These are phyloP conservation scores for Melanostigma gelatinosum DNA, from an alignment of 2,113 vertebrate species.

Conservation along the genomic window DNA sequence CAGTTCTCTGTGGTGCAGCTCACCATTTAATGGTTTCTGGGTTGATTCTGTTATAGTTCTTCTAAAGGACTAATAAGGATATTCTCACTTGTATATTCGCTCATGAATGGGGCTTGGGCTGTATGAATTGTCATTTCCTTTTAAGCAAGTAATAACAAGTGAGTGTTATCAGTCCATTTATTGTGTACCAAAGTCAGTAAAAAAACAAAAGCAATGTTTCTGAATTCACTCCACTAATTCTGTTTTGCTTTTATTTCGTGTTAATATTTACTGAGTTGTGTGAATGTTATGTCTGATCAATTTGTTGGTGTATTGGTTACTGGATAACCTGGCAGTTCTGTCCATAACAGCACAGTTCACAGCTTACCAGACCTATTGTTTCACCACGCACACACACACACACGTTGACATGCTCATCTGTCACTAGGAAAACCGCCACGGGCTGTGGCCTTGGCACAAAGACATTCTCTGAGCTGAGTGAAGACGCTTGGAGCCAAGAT, in stretches of 20 bases:
- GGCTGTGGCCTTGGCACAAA: constrained; percentile 84
- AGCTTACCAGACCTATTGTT: constrained; percentile 74
- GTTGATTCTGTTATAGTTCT: not conserved
- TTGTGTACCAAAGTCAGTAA: constrained; percentile 19
- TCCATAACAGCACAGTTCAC: constrained; percentile 65
- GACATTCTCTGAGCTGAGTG: constrained; percentile 82
- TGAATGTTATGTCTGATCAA: constrained; percentile 37
- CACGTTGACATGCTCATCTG: constrained; percentile 84
- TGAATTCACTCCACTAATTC: not conserved
- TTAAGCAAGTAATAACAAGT: constrained; percentile 28
- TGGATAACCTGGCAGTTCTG: constrained; percentile 45
- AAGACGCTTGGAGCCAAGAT: constrained; percentile 82
- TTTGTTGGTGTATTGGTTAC: constrained; percentile 42
- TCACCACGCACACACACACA: constrained; percentile 59
- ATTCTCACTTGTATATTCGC: not conserved
- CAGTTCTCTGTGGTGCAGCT: constrained; percentile 44
- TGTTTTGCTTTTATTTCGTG: not conserved
- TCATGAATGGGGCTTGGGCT: not conserved
- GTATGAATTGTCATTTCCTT: not conserved
- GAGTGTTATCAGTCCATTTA: constrained; percentile 32
- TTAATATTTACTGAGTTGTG: constrained; percentile 22
- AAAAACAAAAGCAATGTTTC: constrained; percentile 3
- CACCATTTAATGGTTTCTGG: constrained; percentile 29
- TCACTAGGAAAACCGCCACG: constrained; percentile 82
- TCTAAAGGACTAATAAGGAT: not conserved